phyloP scores from a whole-genome alignment of 2,888 invertebrate species.

The Chromoteleia sp. region DNA sequence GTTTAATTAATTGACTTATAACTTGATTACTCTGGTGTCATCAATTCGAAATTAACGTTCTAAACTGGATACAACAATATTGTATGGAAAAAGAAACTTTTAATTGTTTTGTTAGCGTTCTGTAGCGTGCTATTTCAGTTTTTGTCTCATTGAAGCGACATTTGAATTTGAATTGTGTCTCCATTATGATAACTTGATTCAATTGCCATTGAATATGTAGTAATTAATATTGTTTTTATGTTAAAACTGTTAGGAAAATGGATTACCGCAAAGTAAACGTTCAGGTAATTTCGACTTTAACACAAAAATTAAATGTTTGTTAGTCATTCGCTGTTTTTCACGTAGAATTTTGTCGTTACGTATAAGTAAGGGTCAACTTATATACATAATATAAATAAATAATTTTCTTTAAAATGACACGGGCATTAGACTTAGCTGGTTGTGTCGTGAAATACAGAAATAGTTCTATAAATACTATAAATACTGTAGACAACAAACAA shows the following conservation, averaged over 20 bases:
- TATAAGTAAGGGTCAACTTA: constrained; percentile 19
- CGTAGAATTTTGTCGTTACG: constrained; percentile 34
- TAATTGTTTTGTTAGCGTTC: constrained; percentile 21
- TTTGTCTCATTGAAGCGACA: too few relatives aligned
- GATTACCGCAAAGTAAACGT: background rate
- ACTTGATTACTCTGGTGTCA: background rate
- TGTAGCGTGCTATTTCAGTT: background rate
- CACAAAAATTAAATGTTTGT: constrained; percentile 39
- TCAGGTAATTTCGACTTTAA: constrained; percentile 13
- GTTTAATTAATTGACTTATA: too few relatives aligned
- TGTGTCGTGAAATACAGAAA: constrained; percentile 12
- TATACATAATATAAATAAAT: background rate
- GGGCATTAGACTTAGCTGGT: constrained; percentile 24
- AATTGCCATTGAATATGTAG: constrained; percentile 4
- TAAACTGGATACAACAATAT: background rate
- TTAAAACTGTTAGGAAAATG: constrained; percentile 27
- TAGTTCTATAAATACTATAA: constrained; percentile 26
- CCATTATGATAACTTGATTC: too few relatives aligned
- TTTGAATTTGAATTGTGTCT: too few relatives aligned
- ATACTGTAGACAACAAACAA: constrained; percentile 15
- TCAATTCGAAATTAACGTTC: background rate
- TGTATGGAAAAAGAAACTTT: constrained; percentile 61
- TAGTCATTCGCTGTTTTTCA: constrained; percentile 46
- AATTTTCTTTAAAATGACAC: constrained; percentile 11
- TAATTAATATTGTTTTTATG: constrained; percentile 28